Percentiles rank a stretch among this genome's conserved stretches.
Conservation (phyloP, 2,888 invertebrate species). For the Dermolepida albohirtum region DNA sequence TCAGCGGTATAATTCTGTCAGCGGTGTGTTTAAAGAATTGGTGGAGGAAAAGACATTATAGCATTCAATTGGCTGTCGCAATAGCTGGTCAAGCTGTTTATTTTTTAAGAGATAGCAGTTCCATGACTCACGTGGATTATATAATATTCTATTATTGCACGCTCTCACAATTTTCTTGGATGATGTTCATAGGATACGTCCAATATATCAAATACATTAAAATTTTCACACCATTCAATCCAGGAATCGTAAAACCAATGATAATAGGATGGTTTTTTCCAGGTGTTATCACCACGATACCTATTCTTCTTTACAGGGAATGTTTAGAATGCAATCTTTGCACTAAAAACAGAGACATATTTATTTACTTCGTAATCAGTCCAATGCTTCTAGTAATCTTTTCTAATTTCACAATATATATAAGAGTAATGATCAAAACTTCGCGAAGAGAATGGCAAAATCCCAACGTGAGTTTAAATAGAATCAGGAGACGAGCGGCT, state of each 20-base stretch:
- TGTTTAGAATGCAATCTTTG: constrained; percentile 29
- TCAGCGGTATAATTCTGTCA: constrained; percentile 12
- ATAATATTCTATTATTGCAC: constrained; percentile 32
- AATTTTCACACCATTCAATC: background rate
- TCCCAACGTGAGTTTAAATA: background rate
- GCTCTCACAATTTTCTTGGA: constrained; percentile 38
- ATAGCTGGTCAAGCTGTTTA: constrained; percentile 21
- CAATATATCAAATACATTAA: constrained; percentile 37
- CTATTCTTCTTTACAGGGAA: constrained; percentile 17
- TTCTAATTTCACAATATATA: constrained; percentile 29
- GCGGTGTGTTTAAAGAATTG: constrained; percentile 18
- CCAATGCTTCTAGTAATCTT: constrained; percentile 29
- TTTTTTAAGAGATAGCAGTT: constrained; percentile 12
- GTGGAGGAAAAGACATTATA: constrained; percentile 15
- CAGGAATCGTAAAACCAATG: constrained; percentile 9
- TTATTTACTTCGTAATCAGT: constrained; percentile 32
- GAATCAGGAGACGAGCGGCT: constrained; percentile 12
- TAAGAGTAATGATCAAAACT: constrained; percentile 23
- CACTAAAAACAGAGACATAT: constrained; percentile 21
- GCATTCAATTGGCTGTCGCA: constrained; percentile 22
- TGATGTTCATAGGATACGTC: constrained; percentile 35
- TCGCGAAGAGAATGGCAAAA: constrained; percentile 21
- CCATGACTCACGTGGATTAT: constrained; percentile 23
- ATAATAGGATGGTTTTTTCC: constrained; percentile 32
- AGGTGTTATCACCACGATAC: constrained; percentile 16